Percentiles rank a stretch among this genome's conserved stretches.
Evolutionary conservation across 2,113 vertebrate genomes (phyloP).

Genomic region (Laticauda laticaudata): DNA sequence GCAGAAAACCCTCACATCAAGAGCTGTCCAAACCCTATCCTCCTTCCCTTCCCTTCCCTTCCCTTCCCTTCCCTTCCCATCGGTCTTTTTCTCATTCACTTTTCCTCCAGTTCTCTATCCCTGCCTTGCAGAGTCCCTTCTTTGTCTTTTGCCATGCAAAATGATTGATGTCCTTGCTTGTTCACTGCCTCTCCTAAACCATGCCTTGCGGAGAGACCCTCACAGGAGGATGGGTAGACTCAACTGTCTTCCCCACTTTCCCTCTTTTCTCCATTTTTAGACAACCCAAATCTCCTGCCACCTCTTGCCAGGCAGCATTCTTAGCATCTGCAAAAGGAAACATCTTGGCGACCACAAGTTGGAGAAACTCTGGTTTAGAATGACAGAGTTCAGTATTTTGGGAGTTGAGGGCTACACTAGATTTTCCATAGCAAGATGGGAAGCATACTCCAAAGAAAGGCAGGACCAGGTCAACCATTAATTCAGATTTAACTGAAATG

Average conservation of each 20-base stretch:
- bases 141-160: background rate
- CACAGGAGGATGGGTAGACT: background rate
- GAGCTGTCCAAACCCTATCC: background rate
- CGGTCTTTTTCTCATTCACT: background rate
- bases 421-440: background rate
- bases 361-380: background rate
- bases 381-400: background rate
- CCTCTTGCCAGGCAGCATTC: background rate
- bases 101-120: background rate
- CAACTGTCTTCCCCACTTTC: background rate
- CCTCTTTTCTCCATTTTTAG: background rate
- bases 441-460: background rate
- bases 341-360: background rate
- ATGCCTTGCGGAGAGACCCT: background rate
- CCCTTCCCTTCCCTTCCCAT: too few species aligned
- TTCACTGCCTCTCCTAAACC: background rate
- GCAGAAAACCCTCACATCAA: background rate
- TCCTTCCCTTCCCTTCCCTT: too few species aligned
- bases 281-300: background rate
- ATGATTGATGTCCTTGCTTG: background rate
- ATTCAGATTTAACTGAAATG: background rate
- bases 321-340: background rate
- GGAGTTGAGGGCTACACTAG: background rate
- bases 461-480: background rate
- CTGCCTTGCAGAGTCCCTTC: background rate